Evolutionary conservation across 2,797 vertebrate genomes (phyloP).

Genomic region (Amazonetta brasiliensis): DNA sequence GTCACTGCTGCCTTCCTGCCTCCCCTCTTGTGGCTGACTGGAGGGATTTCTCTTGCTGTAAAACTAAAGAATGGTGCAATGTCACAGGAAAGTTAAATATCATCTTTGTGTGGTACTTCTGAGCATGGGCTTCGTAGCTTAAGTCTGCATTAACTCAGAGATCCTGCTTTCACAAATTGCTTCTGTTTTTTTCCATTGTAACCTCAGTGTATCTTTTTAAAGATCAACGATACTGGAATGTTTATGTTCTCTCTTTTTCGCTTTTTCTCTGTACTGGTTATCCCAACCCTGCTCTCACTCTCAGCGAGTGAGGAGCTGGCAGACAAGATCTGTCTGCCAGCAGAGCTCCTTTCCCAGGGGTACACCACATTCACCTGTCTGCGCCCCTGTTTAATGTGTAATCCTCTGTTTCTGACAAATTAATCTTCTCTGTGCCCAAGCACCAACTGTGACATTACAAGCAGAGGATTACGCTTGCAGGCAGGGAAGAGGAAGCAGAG

Average conservation of each 20-base stretch:
- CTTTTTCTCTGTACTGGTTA: not conserved
- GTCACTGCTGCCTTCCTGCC: not conserved
- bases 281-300: not conserved
- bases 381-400: constrained; percentile 21
- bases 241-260: not conserved
- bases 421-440: not conserved
- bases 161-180: not conserved
- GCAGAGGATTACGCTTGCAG: constrained; percentile 29
- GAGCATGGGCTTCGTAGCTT: not conserved
- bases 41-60: not conserved
- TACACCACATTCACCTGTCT: not conserved
- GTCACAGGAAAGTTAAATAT: not conserved
- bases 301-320: not conserved
- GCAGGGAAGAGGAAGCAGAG: not conserved
- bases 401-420: constrained; percentile 59
- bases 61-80: not conserved
- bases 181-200: not conserved
- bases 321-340: not conserved
- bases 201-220: not conserved
- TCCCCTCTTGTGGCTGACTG: not conserved
- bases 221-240: not conserved
- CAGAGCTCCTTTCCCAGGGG: not conserved
- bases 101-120: not conserved
- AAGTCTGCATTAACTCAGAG: not conserved
- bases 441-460: constrained; percentile 23